Base-by-base conservation (phyloP, 92 coral and sea anemone species). In the Hydrozoanthus gracilis region DNA sequence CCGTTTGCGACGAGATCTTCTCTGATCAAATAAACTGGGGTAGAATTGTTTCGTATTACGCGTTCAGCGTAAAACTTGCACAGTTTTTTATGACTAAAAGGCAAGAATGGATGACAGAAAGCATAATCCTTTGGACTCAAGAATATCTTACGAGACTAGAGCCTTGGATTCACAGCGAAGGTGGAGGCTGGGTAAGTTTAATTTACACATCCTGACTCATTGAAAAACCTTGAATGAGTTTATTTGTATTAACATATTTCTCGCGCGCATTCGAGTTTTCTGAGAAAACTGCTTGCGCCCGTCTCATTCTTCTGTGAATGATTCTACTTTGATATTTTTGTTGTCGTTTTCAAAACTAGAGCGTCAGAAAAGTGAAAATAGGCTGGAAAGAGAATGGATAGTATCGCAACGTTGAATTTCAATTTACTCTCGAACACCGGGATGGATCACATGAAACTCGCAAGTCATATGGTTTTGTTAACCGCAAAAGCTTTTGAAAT, bases 11-110 rank as follows among this genome's bases (percentile, higher is more conserved):
- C 69, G 89, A 91, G 49, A 80, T 91, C 47, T 91, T 91, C 66
- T 84, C 86, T 15, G 91, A 91, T 69, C 82, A 89, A 50, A 84
- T 84, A 56, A 91, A 91, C 77, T 91, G 93, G 93, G 93, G 93
- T 1, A 86, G 93, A 8, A 88, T 91, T 6, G 85, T 88, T 49
- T 88, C 93, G 3, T 84, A 77, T 62, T 84, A 77, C 51, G 91
- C 93, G 8, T 91, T 91, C 82, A 86, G 91, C 46, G 93, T 88
- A 15, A 89, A 91, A 71, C 77, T 88, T 18, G 93, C 91, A 8
- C 91, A 88, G 89, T 86, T 61, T 84, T 91, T 91, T 44, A 49
- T 83, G 62, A 84, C 66, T 8, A 87, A 87, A 83, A 88, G 89
- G 49, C 76, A 82, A 13, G 76, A 83, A 1, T 66, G 64, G 20